Conservation (phyloP, 2,797 vertebrate genomes). For the Gallinago stenura region DNA sequence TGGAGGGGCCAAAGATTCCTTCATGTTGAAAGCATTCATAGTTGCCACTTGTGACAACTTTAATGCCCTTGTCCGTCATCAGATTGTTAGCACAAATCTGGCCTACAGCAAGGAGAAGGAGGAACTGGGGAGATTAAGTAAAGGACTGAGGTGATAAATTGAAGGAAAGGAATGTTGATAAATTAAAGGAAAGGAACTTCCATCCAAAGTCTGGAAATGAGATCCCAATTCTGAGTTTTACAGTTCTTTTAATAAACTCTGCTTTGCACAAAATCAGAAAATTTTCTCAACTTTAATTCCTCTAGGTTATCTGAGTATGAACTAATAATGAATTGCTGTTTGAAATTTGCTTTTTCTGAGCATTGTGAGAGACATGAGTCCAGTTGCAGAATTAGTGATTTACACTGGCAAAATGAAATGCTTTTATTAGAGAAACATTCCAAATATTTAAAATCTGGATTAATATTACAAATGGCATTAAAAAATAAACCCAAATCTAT, state of each 20-base stretch:
- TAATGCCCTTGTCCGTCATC: background rate
- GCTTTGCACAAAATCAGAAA: background rate
- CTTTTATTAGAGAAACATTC: background rate
- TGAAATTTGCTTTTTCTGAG: background rate
- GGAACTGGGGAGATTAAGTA: background rate
- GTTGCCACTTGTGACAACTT: background rate
- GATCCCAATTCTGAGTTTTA: background rate
- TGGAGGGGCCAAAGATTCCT: background rate
- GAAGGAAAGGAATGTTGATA: background rate
- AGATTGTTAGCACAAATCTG: background rate
- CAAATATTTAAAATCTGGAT: background rate
- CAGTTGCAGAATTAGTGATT: background rate
- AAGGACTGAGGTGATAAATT: background rate
- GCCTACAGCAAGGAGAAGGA: background rate
- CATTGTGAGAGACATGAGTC: background rate
- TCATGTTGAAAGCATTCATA: background rate
- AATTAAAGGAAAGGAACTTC: background rate
- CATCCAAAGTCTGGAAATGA: background rate
- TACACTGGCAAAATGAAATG: background rate
- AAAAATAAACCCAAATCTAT: accelerated
- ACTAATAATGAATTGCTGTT: background rate
- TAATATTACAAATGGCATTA: background rate
- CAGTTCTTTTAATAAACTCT: background rate
- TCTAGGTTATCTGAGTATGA: background rate
- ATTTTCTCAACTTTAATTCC: background rate